These are phyloP conservation scores for Yponomeuta malinellus DNA, from an alignment of 2,888 invertebrate genomes.

Conservation along the genomic window DNA sequence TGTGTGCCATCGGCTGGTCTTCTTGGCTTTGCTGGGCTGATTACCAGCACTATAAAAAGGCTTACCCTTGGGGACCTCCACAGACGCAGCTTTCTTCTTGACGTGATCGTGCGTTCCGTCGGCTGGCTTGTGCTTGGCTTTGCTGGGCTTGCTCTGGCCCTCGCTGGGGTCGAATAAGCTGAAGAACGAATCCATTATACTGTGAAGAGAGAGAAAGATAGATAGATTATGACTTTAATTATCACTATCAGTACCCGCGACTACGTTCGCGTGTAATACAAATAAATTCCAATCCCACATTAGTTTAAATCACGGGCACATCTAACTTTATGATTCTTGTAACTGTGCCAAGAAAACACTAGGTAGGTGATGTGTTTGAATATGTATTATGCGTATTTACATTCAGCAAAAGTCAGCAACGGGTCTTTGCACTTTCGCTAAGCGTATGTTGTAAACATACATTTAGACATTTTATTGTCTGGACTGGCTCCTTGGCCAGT, in stretches of 20 bases:
- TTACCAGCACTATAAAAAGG: constrained; percentile 22
- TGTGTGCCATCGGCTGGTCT: constrained; percentile 48
- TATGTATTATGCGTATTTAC: neutral
- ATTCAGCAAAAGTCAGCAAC: neutral
- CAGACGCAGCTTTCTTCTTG: constrained; percentile 42
- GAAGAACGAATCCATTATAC: constrained; percentile 86
- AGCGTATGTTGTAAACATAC: too few species aligned
- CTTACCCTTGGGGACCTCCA: constrained; percentile 53
- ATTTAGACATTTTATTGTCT: too few species aligned
- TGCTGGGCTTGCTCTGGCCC: constrained; percentile 35
- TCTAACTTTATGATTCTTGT: neutral
- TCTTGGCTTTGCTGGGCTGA: constrained; percentile 38
- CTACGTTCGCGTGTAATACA: too few species aligned
- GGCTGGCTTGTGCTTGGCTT: constrained; percentile 62
- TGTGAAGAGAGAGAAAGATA: too few species aligned
- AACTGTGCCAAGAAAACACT: neutral
- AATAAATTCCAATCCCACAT: too few species aligned
- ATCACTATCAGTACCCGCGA: too few species aligned
- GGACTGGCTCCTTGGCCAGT: too few species aligned
- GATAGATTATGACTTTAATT: too few species aligned
- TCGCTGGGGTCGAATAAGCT: constrained; percentile 85
- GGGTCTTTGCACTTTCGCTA: neutral
- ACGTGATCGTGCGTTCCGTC: constrained; percentile 42
- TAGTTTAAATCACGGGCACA: too few species aligned
- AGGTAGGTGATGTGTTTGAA: neutral